phyloP scores from a whole-genome alignment of 2,113 vertebrate genomes.

The Amphiprion percula region DNA sequence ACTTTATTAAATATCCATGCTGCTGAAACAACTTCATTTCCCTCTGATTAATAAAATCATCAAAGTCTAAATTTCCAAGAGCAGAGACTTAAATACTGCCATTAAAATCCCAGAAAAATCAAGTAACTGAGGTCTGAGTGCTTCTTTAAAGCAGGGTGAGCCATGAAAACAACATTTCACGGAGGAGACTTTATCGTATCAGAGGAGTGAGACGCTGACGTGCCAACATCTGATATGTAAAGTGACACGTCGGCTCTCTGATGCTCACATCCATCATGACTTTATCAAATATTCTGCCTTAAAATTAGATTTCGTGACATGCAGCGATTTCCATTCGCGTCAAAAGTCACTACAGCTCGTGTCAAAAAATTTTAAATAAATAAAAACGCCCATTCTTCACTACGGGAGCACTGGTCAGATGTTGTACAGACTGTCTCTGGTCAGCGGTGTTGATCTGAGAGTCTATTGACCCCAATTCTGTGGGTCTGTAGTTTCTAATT shows the following conservation, averaged over 20 bases:
- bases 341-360: background rate
- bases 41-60: too few species aligned
- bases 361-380: background rate
- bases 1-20: too few species aligned
- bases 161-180: slow-evolving; percentile 2
- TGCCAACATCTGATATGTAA: background rate
- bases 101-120: slow-evolving; percentile 1
- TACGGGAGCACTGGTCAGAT: background rate
- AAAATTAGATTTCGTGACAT: background rate
- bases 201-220: background rate
- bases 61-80: too few species aligned
- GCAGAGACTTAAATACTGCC: too few species aligned
- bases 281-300: background rate
- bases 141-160: background rate
- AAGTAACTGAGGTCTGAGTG: background rate
- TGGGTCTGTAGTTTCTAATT: slow-evolving; percentile 61
- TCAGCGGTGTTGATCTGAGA: slow-evolving; percentile 43
- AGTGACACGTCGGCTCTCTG: background rate
- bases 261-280: background rate
- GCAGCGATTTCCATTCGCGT: background rate
- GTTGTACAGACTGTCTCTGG: background rate
- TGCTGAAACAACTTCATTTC: too few species aligned
- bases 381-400: too few species aligned
- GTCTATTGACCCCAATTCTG: slow-evolving; percentile 69
- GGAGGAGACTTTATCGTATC: background rate